These are phyloP conservation scores for Xylota sylvarum DNA, from an alignment of 2,888 invertebrate genomes.

Conservation along the genomic window DNA sequence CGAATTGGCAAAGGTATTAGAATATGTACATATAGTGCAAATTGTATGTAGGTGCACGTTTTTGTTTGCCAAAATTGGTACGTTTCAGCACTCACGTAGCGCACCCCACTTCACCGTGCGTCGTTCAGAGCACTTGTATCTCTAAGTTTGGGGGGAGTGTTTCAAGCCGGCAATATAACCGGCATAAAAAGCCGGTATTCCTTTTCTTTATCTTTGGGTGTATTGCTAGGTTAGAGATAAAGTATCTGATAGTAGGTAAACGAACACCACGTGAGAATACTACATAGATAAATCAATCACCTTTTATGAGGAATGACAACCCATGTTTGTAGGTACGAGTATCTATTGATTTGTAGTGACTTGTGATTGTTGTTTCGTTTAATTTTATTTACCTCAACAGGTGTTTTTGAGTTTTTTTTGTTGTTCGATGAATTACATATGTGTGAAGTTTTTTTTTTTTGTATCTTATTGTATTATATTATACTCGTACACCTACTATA, in stretches of 20 bases:
- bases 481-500: too few relatives aligned
- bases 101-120: constrained; percentile 19
- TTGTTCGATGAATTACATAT: not conserved
- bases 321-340: not conserved
- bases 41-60: constrained; percentile 12
- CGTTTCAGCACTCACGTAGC: constrained; percentile 57
- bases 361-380: not conserved
- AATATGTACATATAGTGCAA: constrained; percentile 2
- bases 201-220: constrained; percentile 15
- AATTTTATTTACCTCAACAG: not conserved
- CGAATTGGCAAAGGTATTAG: constrained; percentile 27
- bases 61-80: constrained; percentile 16
- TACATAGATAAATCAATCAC: constrained; percentile 34
- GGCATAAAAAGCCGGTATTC: constrained; percentile 29
- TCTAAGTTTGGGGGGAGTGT: constrained; percentile 10
- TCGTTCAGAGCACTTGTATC: not conserved
- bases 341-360: not conserved
- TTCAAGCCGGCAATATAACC: not conserved
- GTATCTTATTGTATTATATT: too few relatives aligned
- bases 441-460: not conserved
- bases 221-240: not conserved
- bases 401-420: constrained; percentile 25
- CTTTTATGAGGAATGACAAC: too few relatives aligned
- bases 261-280: constrained; percentile 30
- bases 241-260: not conserved